These are phyloP conservation scores for Danaus melanippus DNA, from an alignment of 1,140 invertebrate species.

Conservation along the genomic window DNA sequence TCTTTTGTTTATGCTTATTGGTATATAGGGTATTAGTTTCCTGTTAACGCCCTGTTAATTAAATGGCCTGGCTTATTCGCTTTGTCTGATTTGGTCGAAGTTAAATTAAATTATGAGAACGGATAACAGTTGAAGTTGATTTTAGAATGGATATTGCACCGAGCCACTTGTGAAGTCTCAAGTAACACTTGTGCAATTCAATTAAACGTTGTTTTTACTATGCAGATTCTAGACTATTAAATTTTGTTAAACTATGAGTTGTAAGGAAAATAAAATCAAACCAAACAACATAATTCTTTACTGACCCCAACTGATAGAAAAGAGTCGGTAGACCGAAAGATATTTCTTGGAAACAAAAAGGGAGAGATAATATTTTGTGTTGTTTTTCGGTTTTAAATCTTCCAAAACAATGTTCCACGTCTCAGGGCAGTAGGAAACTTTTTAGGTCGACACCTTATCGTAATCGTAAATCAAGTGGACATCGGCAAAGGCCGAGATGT, in stretches of 20 bases:
- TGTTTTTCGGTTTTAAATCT: slow-evolving; percentile 66
- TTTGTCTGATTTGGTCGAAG: slow-evolving; percentile 17
- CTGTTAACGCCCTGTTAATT: slow-evolving; percentile 30
- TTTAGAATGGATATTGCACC: slow-evolving; percentile 5
- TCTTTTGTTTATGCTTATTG: slow-evolving; percentile 57
- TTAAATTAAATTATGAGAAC: slow-evolving; percentile 13
- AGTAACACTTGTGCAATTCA: slow-evolving; percentile 7
- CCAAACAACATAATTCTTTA: slow-evolving; percentile 21
- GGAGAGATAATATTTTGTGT: slow-evolving; percentile 34
- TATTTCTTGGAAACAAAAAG: slow-evolving; percentile 29
- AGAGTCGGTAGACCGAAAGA: slow-evolving; percentile 21
- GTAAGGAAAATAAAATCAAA: slow-evolving; percentile 6
- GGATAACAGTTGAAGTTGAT: slow-evolving; percentile 6
- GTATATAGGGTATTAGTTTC: slow-evolving; percentile 27
- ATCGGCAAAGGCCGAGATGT: slow-evolving; percentile 54
- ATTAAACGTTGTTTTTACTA: background rate
- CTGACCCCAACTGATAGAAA: slow-evolving; percentile 20
- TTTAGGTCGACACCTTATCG: slow-evolving; percentile 67
- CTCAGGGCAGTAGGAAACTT: slow-evolving; percentile 48
- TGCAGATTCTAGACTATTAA: slow-evolving; percentile 1
- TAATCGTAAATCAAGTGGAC: slow-evolving; percentile 68
- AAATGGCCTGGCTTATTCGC: slow-evolving; percentile 21
- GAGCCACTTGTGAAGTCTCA: background rate
- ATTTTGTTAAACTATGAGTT: slow-evolving; percentile 1
- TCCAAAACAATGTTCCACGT: slow-evolving; percentile 44